A percentile compares a stretch with the other conserved stretches of the same genome.
Evolutionary conservation across 1,140 invertebrate species (phyloP).

Genomic region (Aphis gossypii): DNA sequence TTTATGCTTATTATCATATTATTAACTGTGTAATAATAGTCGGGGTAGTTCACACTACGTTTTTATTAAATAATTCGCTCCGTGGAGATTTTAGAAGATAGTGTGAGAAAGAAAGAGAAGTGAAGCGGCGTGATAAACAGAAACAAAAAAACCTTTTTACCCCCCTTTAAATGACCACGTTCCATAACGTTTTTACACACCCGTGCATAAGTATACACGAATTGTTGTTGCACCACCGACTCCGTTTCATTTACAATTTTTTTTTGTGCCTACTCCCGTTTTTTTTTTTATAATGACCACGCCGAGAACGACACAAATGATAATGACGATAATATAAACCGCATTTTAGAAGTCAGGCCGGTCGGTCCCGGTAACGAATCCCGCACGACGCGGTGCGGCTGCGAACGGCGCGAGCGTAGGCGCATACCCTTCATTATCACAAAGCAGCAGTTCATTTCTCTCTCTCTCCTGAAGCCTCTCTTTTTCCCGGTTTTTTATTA

Average conservation of each 20-base stretch:
- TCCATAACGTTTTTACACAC: background rate
- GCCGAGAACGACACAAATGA: conserved; percentile 7
- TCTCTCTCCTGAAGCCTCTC: background rate
- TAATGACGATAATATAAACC: conserved; percentile 51
- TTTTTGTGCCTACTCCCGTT: background rate
- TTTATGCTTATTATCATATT: background rate
- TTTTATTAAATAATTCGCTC: background rate
- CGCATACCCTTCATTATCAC: conserved; percentile 45
- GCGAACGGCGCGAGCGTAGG: background rate
- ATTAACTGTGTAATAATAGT: background rate
- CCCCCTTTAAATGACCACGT: background rate
- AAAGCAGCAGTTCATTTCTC: background rate
- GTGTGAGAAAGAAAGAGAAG: background rate
- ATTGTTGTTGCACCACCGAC: background rate
- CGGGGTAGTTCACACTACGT: background rate
- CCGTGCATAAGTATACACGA: background rate
- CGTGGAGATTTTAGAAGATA: background rate
- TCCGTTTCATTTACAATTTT: background rate
- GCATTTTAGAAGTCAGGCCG: conserved; percentile 32
- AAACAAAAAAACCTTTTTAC: conserved; percentile 41
- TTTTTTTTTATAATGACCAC: conserved; percentile 36
- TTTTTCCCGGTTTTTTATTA: background rate
- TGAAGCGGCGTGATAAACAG: background rate
- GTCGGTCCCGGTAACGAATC: conserved; percentile 38
- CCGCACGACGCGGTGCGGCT: background rate